Percentiles rank a stretch among this genome's conserved stretches.
phyloP scores from a whole-genome alignment of 2,888 invertebrate genomes.

The Saturnia pavonia region DNA sequence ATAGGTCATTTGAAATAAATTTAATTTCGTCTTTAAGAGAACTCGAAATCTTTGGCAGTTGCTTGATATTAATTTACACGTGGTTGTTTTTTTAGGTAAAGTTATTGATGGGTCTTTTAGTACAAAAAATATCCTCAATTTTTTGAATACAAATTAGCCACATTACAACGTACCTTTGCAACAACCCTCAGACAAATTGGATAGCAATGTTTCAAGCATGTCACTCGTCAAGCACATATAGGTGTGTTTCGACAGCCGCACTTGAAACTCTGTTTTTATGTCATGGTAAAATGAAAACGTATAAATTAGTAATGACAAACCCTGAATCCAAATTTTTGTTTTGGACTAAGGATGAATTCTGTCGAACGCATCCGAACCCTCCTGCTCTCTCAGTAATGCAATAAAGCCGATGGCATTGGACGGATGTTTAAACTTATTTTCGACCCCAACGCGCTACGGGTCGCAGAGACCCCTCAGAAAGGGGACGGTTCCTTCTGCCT shows the following conservation, averaged over 20 bases:
- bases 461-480: conserved; percentile 4
- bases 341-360: conserved; percentile 6
- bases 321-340: neutral
- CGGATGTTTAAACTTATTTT: conserved; percentile 65
- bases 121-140: neutral
- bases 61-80: neutral
- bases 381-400: conserved; percentile 52
- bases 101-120: neutral
- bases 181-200: neutral
- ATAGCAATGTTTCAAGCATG: neutral
- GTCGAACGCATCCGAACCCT: conserved; percentile 18
- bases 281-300: neutral
- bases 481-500: neutral
- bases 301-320: neutral
- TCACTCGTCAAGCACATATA: too few relatives aligned
- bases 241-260: neutral
- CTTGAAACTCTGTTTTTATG: too few relatives aligned
- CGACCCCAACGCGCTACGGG: conserved; percentile 33
- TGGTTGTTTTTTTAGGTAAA: neutral
- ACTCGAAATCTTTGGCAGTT: neutral
- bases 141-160: neutral
- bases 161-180: neutral
- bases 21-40: neutral
- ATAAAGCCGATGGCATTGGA: conserved; percentile 46
- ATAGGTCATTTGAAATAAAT: neutral